Evolutionary conservation across 2,113 vertebrate species (phyloP).

Genomic region (Myrmecophaga tridactyla): DNA sequence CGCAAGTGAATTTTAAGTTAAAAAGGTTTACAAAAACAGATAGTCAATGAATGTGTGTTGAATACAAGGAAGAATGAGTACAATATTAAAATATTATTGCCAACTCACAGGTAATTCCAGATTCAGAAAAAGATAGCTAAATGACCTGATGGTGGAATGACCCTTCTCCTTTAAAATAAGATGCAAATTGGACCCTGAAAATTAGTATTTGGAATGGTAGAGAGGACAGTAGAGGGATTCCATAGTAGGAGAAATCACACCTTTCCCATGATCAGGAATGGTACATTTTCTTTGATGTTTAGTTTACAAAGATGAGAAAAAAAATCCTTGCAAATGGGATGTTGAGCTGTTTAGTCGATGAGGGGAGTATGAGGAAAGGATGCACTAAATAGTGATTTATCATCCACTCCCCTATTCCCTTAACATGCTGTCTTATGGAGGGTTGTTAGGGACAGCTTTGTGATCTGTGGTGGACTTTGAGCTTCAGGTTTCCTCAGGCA

Average conservation of each 20-base stretch:
- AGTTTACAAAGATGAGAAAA: constrained; percentile 35
- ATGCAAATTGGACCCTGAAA: not conserved
- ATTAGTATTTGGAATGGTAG: not conserved
- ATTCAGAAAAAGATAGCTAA: not conserved
- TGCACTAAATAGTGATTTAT: constrained; percentile 68
- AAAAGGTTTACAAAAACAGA: not conserved
- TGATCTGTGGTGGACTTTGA: constrained; percentile 72
- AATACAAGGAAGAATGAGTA: not conserved
- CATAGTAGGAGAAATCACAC: not conserved
- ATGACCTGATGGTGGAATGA: not conserved
- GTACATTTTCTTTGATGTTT: not conserved
- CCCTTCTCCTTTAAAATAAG: not conserved
- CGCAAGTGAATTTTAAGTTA: not conserved
- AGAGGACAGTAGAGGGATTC: not conserved
- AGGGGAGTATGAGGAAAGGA: not conserved
- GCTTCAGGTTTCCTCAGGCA: constrained; percentile 61
- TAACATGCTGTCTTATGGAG: constrained; percentile 57
- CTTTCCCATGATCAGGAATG: not conserved
- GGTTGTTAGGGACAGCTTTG: constrained; percentile 72
- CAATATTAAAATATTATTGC: not conserved
- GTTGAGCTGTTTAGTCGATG: constrained; percentile 14
- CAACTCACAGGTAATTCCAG: not conserved
- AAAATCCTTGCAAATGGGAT: constrained; percentile 33
- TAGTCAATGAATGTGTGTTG: not conserved
- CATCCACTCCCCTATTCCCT: constrained; percentile 24